Base-by-base conservation (phyloP, 2,888 invertebrate species). In the Mechanitis messenoides region DNA sequence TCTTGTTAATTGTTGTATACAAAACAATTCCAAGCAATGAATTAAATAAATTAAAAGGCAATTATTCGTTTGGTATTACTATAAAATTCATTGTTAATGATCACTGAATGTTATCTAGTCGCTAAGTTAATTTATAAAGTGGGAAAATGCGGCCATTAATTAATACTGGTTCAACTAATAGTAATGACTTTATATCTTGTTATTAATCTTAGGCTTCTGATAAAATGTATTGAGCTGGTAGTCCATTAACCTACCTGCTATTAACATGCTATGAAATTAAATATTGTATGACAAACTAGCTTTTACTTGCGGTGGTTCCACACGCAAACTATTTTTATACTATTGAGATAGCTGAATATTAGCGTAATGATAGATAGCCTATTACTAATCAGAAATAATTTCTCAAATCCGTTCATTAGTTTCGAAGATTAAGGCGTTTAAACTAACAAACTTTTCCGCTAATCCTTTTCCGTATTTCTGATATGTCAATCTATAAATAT, bases 41-140 rank as follows among this genome's bases (percentile, higher is more conserved):
- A 59, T 64, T 62, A 53, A 73, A 74, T 71, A 72, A 75, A 73
- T 74, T 71, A 71, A 67, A 69, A 69, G 69, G 72, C 71, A 77
- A 76, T 77, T 76, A 77, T 62, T 62, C 55, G 57, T 53, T 64
- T 46, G 38, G 42, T 54, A 62, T 63, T 56, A 62, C 66, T 67
- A 64, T 69, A 70, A 71, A 71, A 77, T 77, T 76, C 74, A 76
- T 75, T 70, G 69, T 73, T 71, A 71, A 70, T 72, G 72, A 75
- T 76, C 72, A 66, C 63, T 67, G 70, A 69, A 69, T 69, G 69
- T 66, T 66, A 72, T 70, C 61, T 67, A 63, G 68, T 66, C 68
- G 74, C 74, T 76, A 72, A 72, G 69, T 71, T 71, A 72, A 74
- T 76, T 75, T 70, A 69, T 70, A 71, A 71, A 73, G 71, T 72